Base-by-base conservation (phyloP, 2,113 vertebrate genomes). In the Taxidea taxus region DNA sequence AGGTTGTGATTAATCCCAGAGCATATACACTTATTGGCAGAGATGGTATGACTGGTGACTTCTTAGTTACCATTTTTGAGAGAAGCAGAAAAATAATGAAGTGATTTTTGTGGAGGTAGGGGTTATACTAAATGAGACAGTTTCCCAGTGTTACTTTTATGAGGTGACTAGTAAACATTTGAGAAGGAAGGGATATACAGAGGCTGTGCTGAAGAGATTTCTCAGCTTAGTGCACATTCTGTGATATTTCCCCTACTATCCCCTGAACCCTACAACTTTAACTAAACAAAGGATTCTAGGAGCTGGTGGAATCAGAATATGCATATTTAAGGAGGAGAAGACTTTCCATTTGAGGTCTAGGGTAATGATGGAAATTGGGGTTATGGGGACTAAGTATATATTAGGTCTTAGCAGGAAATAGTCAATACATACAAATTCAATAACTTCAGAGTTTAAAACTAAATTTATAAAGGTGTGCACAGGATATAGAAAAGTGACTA, bases 1-100 rank as follows among this genome's bases (percentile, higher is more conserved):
- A 95, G 80, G 7, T 75, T 95, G 97, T 93, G 37, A 90, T 94
- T 91, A 97, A 92, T 93, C 31, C 20, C 14, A 70, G n/a, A 95
- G 80, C 72, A 21, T 90, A 31, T 87, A 70, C 27, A 78, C 83
- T 90, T 94, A 95, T 80, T 96, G 95, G 60, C 49, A 60, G 20
- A 92, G 6, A 44, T 90, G 6, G 31, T 56, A 66, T 87, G 64
- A 83, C 10, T 86, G 14, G 15, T 92, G 11, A 93, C 9, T 31
- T 87, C 31, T 95, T 94, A 92, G 31, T 88, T 58, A 7, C 6
- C 25, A 75, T 3, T 81, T 92, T 94, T 78, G n/a, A 75, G 31
- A 90, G 85, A 82, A 74, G 68, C 15, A 88, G 54, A 75, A 96
- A 96, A 94, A n/a, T 75, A 47, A 72, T 54, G 7, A 84, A 75